These are phyloP conservation scores for Sprattus sprattus DNA, from an alignment of 2,113 vertebrate genomes.

Conservation along the genomic window DNA sequence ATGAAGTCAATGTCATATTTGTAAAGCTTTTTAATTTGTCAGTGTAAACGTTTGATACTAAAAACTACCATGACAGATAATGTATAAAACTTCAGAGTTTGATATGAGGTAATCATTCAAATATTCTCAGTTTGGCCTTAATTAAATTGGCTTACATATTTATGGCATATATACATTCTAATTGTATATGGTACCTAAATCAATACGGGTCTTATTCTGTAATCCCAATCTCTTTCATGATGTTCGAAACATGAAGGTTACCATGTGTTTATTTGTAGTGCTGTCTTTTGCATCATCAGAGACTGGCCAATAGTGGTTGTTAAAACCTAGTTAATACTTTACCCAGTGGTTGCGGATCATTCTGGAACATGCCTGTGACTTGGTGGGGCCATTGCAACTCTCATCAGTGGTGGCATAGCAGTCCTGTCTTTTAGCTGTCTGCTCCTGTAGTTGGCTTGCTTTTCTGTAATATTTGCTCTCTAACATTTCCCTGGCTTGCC, in stretches of 20 bases:
- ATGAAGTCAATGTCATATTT: constrained; percentile 3
- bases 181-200: background rate
- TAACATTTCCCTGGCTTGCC: background rate
- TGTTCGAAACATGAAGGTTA: background rate
- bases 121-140: background rate
- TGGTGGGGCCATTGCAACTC: background rate
- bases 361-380: background rate
- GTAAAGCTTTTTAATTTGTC: background rate
- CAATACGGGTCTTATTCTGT: background rate
- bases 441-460: background rate
- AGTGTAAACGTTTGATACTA: background rate
- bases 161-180: background rate
- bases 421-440: background rate
- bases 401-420: background rate
- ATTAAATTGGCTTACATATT: background rate
- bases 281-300: background rate
- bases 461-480: background rate
- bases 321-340: background rate
- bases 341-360: background rate
- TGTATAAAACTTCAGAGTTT: constrained; percentile 4
- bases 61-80: background rate
- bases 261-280: background rate
- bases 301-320: background rate
- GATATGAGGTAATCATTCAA: background rate
- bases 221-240: background rate